Evolutionary conservation across 1,140 invertebrate species (phyloP), one percentile per base, ranked within the genome.

Genomic region (Hypsibius dujardini): DNA sequence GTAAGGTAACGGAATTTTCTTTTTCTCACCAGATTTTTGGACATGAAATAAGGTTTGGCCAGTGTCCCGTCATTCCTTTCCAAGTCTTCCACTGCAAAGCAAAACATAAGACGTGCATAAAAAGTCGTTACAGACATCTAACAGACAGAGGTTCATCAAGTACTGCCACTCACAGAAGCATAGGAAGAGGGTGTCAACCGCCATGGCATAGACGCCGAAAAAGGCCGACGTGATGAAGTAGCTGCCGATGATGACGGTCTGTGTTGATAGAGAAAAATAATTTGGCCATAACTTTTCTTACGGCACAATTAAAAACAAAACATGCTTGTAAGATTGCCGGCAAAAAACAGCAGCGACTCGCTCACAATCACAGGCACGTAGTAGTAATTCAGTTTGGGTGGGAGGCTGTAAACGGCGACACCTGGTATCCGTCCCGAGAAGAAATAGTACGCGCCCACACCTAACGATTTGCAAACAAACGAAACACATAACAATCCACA

Each of bases 161-260:
- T 14, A 3, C 42, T 14, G 7, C 3, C 7, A 81, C 81, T 81
- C 76, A 81, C 93, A 91, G 76, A 96, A 90, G 78, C 93, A 96
- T 47, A 97, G 80, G 79, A 96, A 91, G 46, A 96, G 79, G 0
- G 93, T 92, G 78, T 97, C 93, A 12, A 96, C 89, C 1, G 93
- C 88, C 85, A 94, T 94, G 90, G 95, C 76, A 14, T 82, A 84
- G 0, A 97, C 92, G 73, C 86, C 86, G 80, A 97, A 97, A 83
- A 97, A 97, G 69, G 88, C 82, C n/a, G 85, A 84, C 46, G 89
- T 84, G 47, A 95, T 89, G 59, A 95, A 83, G 75, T 84, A 87
- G 1, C 82, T 83, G 77, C 82, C 84, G 80, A 81, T 81, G 75
- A 62, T 3, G 45, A 70, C 70, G 45, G 59, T 40, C 71, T 59